Conservation (phyloP, 2,113 vertebrate genomes). For the Eupsittula cactorum region DNA sequence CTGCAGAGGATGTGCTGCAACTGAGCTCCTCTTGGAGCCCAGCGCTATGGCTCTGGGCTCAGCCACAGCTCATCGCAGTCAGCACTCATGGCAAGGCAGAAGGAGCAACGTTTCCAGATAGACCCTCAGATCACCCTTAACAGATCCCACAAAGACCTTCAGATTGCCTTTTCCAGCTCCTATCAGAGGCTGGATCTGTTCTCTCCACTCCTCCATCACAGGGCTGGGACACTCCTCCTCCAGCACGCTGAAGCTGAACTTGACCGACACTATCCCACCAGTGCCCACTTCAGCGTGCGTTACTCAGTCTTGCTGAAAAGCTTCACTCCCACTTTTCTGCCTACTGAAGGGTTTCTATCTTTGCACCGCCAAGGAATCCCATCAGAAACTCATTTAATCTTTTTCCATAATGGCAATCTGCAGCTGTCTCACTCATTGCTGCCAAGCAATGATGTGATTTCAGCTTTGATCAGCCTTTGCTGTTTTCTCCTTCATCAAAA, state of each 20-base stretch:
- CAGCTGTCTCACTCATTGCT: neutral
- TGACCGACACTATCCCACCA: neutral
- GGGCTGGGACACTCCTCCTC: neutral
- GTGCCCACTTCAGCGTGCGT: neutral
- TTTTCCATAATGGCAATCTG: neutral
- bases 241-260: neutral
- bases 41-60: neutral
- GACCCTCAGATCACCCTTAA: neutral
- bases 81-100: neutral
- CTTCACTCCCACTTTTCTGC: neutral
- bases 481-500: neutral
- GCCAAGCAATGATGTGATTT: neutral
- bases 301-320: neutral
- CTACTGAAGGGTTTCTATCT: neutral
- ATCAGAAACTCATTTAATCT: neutral
- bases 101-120: neutral
- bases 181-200: neutral
- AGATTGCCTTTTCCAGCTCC: neutral
- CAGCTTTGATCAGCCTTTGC: neutral
- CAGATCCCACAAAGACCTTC: neutral
- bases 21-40: neutral
- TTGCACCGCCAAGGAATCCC: neutral
- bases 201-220: accelerated
- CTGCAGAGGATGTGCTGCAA: neutral
- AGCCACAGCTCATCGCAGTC: neutral